Percentiles rank a stretch among this genome's conserved stretches.
Evolutionary conservation across 2,113 vertebrate species (phyloP).

Genomic region (Chlamydotis undulata): DNA sequence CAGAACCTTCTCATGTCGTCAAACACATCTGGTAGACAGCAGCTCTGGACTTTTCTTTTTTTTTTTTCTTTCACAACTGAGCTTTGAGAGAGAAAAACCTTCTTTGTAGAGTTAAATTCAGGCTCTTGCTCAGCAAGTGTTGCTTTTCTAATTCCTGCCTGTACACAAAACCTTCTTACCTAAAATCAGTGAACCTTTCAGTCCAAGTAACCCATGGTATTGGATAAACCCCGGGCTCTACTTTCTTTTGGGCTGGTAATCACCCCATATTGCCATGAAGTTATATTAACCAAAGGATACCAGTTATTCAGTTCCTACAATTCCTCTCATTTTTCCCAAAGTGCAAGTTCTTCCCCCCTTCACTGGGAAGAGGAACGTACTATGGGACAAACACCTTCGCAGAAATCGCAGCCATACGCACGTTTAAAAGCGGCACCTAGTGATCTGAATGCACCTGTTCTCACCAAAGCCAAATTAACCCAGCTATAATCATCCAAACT

Average conservation of each 20-base stretch:
- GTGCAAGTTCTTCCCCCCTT: not conserved
- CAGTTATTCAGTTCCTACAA: not conserved
- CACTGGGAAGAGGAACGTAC: not conserved
- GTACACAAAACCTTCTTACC: not conserved
- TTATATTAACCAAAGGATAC: not conserved
- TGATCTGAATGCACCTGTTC: not conserved
- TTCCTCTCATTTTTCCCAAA: not conserved
- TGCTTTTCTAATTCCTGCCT: not conserved
- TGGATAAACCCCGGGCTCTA: not conserved
- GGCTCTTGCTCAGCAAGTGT: not conserved
- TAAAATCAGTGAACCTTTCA: not conserved
- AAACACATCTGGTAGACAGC: not conserved
- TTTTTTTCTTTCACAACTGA: not conserved
- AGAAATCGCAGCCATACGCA: not conserved
- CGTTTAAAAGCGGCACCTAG: not conserved
- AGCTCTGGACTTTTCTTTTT: not conserved
- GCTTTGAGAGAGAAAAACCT: not conserved
- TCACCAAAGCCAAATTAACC: not conserved
- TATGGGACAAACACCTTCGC: not conserved
- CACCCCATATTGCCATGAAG: not conserved
- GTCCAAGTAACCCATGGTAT: not conserved
- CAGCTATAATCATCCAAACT: not conserved
- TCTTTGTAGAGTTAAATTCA: not conserved
- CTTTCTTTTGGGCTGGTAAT: not conserved
- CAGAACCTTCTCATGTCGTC: not conserved